These are phyloP conservation scores for Phaedon cochleariae DNA, from an alignment of 2,888 invertebrate genomes.

Conservation along the genomic window DNA sequence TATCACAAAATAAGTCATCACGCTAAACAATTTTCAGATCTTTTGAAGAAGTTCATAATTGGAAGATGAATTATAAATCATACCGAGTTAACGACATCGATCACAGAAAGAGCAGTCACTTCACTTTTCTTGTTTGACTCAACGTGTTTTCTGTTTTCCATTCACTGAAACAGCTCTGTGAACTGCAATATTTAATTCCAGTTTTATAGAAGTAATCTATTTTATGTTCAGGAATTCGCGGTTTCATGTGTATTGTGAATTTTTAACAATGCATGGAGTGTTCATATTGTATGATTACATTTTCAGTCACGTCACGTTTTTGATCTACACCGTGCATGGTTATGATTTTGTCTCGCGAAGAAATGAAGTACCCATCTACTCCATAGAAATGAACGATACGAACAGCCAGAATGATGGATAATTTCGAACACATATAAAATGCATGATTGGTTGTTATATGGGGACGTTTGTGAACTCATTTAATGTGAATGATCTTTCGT, in stretches of 20 bases:
- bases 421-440: too few relatives aligned
- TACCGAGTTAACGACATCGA: too few relatives aligned
- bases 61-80: too few relatives aligned
- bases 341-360: not conserved
- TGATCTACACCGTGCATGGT: not conserved
- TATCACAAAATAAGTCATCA: too few relatives aligned
- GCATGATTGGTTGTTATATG: too few relatives aligned
- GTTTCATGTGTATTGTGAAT: not conserved
- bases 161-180: not conserved
- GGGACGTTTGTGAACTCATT: too few relatives aligned
- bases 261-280: not conserved
- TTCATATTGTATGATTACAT: not conserved
- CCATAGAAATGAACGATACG: too few relatives aligned
- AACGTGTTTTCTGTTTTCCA: not conserved
- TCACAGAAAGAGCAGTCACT: too few relatives aligned
- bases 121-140: not conserved
- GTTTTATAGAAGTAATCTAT: not conserved
- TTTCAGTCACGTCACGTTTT: not conserved
- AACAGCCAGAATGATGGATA: too few relatives aligned
- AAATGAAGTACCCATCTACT: not conserved
- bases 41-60: too few relatives aligned
- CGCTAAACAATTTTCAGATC: too few relatives aligned
- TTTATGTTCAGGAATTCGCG: not conserved
- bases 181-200: not conserved
- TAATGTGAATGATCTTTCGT: too few relatives aligned